Percentiles rank a stretch among this genome's conserved stretches.
Conservation (phyloP, 2,797 vertebrate genomes). For the Poliocrania exsul region DNA sequence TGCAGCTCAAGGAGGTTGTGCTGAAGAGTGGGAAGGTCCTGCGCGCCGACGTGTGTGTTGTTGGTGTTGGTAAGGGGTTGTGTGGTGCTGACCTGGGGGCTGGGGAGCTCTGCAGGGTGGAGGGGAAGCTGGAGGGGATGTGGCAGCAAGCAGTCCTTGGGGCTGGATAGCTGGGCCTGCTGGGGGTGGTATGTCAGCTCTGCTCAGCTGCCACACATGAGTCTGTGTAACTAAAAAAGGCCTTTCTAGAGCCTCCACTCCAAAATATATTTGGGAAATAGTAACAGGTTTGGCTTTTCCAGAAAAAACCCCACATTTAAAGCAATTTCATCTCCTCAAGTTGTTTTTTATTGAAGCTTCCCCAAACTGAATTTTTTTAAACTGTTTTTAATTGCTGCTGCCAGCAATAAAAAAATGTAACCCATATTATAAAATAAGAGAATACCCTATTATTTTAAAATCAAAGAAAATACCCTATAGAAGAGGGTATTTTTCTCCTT, state of each 20-base stretch:
- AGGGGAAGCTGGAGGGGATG: not conserved
- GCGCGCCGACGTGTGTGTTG: slow-evolving; percentile 92
- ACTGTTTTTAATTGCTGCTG: not conserved
- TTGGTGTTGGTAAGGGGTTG: slow-evolving; percentile 88
- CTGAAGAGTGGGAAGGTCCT: slow-evolving; percentile 97
- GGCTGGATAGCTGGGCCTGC: too few species aligned
- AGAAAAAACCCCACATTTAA: fast-evolving
- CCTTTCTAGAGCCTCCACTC: not conserved
- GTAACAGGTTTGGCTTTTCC: not conserved
- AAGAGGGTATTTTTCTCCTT: not conserved
- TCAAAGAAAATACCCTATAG: not conserved
- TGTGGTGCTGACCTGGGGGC: not conserved
- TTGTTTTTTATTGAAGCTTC: not conserved
- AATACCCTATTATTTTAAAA: not conserved
- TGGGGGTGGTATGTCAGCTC: not conserved
- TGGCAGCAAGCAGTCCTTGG: fast-evolving
- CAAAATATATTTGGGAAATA: not conserved
- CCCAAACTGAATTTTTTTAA: not conserved
- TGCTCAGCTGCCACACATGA: fast-evolving
- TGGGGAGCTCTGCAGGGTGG: not conserved
- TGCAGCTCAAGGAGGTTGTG: slow-evolving; percentile 94
- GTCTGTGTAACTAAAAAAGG: not conserved
- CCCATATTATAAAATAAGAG: not conserved
- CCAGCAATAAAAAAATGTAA: not conserved
- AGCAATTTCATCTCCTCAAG: not conserved